Evolutionary conservation across 2,888 invertebrate genomes (phyloP).

Genomic region (Athalia cordata): DNA sequence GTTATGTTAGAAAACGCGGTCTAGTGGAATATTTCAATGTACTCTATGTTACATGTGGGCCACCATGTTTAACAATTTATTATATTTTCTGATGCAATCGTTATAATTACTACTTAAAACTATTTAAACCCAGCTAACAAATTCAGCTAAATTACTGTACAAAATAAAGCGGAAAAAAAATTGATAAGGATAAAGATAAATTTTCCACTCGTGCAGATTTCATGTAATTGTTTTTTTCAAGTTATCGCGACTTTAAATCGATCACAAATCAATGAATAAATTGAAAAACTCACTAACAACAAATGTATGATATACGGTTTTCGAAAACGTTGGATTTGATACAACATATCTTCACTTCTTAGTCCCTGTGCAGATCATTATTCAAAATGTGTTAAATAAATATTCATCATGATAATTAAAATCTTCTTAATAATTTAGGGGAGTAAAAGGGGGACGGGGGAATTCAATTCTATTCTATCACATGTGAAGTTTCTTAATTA

Average conservation of each 20-base stretch:
- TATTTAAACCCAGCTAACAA: constrained; percentile 49
- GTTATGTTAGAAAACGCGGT: neutral
- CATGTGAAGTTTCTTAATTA: constrained; percentile 35
- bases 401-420: constrained; percentile 13
- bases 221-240: neutral
- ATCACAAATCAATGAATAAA: neutral
- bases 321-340: constrained; percentile 11
- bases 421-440: constrained; percentile 25
- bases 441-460: neutral
- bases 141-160: constrained; percentile 57
- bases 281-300: constrained; percentile 15
- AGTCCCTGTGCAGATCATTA: constrained; percentile 35
- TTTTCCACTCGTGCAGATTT: constrained; percentile 33
- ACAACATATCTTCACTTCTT: neutral
- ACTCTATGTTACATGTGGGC: neutral
- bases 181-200: constrained; percentile 23
- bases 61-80: constrained; percentile 5
- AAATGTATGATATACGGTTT: neutral
- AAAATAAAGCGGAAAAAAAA: constrained; percentile 49
- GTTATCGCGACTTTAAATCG: constrained; percentile 20
- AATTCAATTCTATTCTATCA: constrained; percentile 23
- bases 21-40: neutral
- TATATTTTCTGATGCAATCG: constrained; percentile 13
- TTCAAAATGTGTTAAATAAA: constrained; percentile 32
- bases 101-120: constrained; percentile 49